A percentile compares a stretch with the other conserved stretches of the same genome.
These are phyloP conservation scores for Bombus superbus DNA, from an alignment of 1,140 invertebrate genomes.

Conservation along the genomic window DNA sequence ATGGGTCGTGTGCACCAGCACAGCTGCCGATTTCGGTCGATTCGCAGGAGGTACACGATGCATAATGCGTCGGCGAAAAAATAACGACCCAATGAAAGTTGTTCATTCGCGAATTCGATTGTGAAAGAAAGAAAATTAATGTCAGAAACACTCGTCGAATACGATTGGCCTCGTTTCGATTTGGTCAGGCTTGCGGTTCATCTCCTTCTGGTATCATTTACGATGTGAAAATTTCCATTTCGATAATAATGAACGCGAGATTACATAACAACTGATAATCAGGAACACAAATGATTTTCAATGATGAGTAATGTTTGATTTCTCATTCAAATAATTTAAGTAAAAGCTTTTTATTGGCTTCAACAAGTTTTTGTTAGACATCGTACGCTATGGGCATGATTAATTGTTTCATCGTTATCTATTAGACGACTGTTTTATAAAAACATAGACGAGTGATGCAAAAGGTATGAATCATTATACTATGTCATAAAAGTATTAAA, in stretches of 20 bases:
- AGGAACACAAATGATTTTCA: not conserved
- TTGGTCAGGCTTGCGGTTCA: not conserved
- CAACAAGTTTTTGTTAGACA: not conserved
- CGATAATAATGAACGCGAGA: conserved; percentile 5
- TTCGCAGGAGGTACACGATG: conserved; percentile 37
- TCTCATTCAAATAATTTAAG: not conserved
- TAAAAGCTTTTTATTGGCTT: too few species aligned
- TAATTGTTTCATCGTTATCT: not conserved
- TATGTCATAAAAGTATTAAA: not conserved
- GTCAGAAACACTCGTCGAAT: not conserved
- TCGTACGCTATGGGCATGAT: not conserved
- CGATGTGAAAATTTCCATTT: conserved; percentile 24
- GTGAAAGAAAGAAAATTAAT: conserved; percentile 55
- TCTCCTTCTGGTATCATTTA: not conserved
- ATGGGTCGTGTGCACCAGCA: not conserved
- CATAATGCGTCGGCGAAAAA: not conserved
- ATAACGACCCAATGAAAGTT: conserved; percentile 37
- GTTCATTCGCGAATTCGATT: conserved; percentile 48
- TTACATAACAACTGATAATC: not conserved
- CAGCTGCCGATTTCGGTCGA: conserved; percentile 53
- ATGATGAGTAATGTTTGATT: not conserved
- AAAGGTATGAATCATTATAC: not conserved
- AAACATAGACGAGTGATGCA: too few species aligned
- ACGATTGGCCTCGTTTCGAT: conserved; percentile 46
- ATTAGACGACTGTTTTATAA: not conserved